Conservation (phyloP, 2,797 vertebrate genomes). For the Trichosurus vulpecula region DNA sequence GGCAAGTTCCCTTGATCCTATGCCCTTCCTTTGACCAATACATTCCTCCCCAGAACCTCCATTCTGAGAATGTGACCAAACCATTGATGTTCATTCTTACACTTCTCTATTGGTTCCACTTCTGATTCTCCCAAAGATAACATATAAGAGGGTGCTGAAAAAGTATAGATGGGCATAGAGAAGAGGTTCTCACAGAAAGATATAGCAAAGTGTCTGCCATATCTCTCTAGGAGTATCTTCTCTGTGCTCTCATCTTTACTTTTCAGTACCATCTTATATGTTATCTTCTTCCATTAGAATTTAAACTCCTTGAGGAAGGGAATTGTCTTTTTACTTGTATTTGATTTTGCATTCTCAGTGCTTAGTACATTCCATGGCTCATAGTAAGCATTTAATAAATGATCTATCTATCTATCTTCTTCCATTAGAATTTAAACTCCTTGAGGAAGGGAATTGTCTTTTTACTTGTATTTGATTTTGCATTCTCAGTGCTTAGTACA, state of each 20-base stretch:
- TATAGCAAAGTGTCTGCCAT: background rate
- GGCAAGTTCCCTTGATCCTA: background rate
- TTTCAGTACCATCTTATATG: background rate
- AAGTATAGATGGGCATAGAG: background rate
- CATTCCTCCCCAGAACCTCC: background rate
- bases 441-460: background rate
- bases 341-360: background rate
- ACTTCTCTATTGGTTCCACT: background rate
- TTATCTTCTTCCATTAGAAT: background rate
- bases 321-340: background rate
- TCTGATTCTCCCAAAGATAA: background rate
- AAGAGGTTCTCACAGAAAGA: background rate
- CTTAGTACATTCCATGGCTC: background rate
- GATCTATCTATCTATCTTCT: background rate
- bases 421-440: background rate
- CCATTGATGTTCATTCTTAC: background rate
- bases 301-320: background rate
- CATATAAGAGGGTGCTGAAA: background rate
- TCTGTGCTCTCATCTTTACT: background rate
- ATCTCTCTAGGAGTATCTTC: background rate
- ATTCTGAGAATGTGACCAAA: background rate
- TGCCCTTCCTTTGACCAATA: background rate
- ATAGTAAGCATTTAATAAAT: background rate
- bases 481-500: background rate
- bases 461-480: background rate